These are phyloP conservation scores for Tachuris rubrigastra DNA, from an alignment of 2,113 vertebrate species.

Conservation along the genomic window DNA sequence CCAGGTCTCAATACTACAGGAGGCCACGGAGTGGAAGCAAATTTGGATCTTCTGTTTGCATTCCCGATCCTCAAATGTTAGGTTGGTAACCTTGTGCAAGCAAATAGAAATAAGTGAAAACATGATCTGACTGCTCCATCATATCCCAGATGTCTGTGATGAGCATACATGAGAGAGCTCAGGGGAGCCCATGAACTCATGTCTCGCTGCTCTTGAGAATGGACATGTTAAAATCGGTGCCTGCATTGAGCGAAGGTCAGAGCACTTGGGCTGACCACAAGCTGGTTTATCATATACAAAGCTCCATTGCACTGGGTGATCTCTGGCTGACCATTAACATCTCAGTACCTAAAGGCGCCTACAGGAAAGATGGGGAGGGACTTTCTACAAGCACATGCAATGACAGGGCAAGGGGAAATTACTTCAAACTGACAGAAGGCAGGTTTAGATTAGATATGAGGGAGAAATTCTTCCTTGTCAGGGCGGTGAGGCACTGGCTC, in stretches of 20 bases:
- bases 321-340: background rate
- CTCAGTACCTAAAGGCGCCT: background rate
- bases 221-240: background rate
- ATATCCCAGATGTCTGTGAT: background rate
- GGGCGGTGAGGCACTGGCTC: background rate
- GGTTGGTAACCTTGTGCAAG: background rate
- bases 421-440: background rate
- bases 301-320: background rate
- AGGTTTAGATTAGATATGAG: background rate
- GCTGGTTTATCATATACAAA: rapidly evolving
- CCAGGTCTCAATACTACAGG: background rate
- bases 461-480: background rate
- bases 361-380: background rate
- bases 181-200: background rate
- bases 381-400: background rate
- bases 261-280: background rate
- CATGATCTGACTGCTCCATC: background rate
- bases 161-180: background rate
- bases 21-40: background rate
- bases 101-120: background rate
- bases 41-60: background rate
- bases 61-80: background rate
- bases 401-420: background rate
- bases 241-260: rapidly evolving
- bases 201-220: background rate